Conservation (phyloP, 2,113 vertebrate genomes). For the Cacatua alba region DNA sequence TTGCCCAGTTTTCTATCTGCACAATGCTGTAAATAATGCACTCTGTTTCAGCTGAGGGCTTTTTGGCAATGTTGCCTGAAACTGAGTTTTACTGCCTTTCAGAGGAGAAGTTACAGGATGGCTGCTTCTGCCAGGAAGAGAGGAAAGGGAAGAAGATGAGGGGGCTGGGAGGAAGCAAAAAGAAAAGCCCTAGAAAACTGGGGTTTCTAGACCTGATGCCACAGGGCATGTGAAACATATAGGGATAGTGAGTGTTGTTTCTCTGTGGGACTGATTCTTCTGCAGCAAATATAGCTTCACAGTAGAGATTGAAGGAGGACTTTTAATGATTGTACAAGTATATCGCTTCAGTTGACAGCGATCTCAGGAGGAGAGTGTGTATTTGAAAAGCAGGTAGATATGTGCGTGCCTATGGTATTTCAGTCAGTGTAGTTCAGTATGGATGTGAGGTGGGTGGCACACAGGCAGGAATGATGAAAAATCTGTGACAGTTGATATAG, state of each 20-base stretch:
- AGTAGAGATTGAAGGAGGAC: background rate
- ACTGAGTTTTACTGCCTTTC: background rate
- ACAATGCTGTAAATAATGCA: background rate
- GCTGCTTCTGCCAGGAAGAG: background rate
- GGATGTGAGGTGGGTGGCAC: background rate
- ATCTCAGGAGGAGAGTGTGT: background rate
- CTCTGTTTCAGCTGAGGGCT: background rate
- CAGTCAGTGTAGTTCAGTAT: background rate
- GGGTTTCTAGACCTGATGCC: background rate
- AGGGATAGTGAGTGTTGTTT: background rate
- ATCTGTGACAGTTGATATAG: background rate
- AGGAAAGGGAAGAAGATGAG: background rate
- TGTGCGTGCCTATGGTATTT: background rate
- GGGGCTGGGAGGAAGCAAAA: background rate
- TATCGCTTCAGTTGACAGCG: background rate
- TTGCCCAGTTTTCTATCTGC: background rate
- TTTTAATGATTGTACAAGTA: background rate
- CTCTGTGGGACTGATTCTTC: background rate
- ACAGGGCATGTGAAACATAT: background rate
- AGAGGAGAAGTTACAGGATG: background rate
- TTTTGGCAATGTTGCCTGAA: background rate
- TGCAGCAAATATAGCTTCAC: rapidly evolving
- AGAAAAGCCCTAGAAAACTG: background rate
- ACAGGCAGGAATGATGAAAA: background rate
- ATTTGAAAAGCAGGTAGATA: background rate